Conservation (phyloP, 2,888 invertebrate genomes). For the Aphidoletes aphidimyza region DNA sequence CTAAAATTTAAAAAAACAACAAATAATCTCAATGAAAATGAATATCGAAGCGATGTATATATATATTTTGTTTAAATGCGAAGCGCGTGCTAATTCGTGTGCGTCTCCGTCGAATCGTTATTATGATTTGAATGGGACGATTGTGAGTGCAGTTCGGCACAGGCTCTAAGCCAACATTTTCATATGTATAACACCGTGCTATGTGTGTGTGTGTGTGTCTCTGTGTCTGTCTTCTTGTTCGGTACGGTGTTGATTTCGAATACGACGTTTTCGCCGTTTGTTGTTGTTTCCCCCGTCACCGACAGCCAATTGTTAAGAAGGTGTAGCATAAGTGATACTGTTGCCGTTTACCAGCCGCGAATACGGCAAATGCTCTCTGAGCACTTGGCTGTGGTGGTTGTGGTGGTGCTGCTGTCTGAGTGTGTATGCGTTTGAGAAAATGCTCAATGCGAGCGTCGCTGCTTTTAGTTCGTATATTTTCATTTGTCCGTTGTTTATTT, state of each 20-base stretch:
- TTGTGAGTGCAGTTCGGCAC: neutral
- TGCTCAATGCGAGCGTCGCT: neutral
- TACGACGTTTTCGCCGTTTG: neutral
- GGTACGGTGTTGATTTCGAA: too few species aligned
- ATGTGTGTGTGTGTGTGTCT: too few species aligned
- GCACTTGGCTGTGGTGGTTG: neutral
- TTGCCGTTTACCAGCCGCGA: constrained; percentile 12
- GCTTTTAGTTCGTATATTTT: neutral
- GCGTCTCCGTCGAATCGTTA: constrained; percentile 41
- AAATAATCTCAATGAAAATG: neutral
- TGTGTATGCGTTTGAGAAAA: neutral
- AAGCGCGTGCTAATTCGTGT: constrained; percentile 40
- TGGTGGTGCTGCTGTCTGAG: neutral
- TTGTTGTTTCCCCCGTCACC: neutral
- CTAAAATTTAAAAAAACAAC: too few species aligned
- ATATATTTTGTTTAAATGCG: neutral
- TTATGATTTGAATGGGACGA: constrained; percentile 41
- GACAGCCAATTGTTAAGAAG: neutral
- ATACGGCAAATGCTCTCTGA: neutral
- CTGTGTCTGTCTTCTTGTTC: too few species aligned
- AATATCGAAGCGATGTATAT: neutral
- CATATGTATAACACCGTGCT: neutral
- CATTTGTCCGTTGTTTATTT: constrained; percentile 51
- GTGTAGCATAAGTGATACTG: constrained; percentile 32
- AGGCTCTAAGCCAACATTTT: neutral